Percentiles rank a stretch among this genome's conserved stretches.
Evolutionary conservation across 2,888 invertebrate species (phyloP).

Genomic region (Ceramica pisi): DNA sequence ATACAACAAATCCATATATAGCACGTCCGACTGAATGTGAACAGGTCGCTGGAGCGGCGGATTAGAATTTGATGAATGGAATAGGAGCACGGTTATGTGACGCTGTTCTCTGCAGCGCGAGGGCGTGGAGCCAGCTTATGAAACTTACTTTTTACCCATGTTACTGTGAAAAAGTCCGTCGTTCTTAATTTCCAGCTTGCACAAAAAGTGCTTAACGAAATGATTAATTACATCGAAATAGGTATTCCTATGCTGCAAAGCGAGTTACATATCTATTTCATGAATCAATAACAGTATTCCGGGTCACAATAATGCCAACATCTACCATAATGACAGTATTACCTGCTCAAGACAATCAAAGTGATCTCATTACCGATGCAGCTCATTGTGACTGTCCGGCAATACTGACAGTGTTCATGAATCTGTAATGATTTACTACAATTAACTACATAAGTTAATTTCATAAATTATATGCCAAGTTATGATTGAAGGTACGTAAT

Average conservation of each 20-base stretch:
- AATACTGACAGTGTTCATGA: constrained; percentile 37
- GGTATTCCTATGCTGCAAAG: not conserved
- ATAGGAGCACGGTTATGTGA: constrained; percentile 40
- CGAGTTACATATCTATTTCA: not conserved
- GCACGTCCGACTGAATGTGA: constrained; percentile 36
- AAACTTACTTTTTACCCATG: constrained; percentile 14
- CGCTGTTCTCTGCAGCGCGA: constrained; percentile 11
- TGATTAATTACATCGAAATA: not conserved
- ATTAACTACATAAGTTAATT: constrained; percentile 43
- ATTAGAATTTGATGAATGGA: constrained; percentile 62
- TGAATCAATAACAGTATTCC: not conserved
- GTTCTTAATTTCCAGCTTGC: not conserved
- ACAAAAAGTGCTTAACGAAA: not conserved
- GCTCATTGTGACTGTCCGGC: constrained; percentile 24
- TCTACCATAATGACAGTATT: constrained; percentile 5
- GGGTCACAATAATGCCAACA: not conserved
- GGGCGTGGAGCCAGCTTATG: constrained; percentile 13
- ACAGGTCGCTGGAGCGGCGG: constrained; percentile 41
- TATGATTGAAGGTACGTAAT: constrained; percentile 41
- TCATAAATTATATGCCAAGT: constrained; percentile 36
- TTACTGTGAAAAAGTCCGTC: not conserved
- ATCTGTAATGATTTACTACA: constrained; percentile 43
- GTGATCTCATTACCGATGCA: constrained; percentile 31
- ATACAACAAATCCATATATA: constrained; percentile 54
- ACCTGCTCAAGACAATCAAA: constrained; percentile 26